phyloP scores from a whole-genome alignment of 2,888 invertebrate genomes.

The Andrena haemorrhoa region DNA sequence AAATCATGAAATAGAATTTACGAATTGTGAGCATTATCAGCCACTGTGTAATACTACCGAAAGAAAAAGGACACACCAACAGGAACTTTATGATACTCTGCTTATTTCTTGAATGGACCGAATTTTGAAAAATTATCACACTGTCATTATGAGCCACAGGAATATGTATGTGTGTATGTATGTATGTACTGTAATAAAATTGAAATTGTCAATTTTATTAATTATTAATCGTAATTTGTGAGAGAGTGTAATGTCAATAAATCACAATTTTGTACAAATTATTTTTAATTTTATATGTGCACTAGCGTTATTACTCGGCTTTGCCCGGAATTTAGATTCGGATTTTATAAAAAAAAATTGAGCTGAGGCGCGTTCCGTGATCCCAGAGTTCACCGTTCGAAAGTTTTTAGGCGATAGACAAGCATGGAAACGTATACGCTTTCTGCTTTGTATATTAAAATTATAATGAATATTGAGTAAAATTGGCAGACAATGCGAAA shows the following conservation, averaged over 20 bases:
- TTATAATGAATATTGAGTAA: too few relatives aligned
- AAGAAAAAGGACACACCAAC: background rate
- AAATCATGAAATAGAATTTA: constrained; percentile 18
- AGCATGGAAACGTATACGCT: too few relatives aligned
- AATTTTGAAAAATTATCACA: constrained; percentile 29
- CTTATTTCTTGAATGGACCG: constrained; percentile 12
- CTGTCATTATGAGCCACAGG: constrained; percentile 26
- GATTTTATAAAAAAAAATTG: background rate
- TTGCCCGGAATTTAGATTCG: background rate
- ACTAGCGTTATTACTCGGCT: background rate
- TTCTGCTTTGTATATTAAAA: too few relatives aligned
- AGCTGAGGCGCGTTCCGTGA: too few relatives aligned
- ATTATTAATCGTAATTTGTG: constrained; percentile 38
- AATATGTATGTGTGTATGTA: constrained; percentile 24
- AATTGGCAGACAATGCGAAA: too few relatives aligned
- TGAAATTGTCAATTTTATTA: constrained; percentile 54
- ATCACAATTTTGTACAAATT: constrained; percentile 63
- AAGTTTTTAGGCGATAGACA: too few relatives aligned
- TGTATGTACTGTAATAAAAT: constrained; percentile 41
- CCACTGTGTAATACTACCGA: background rate
- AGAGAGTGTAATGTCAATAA: constrained; percentile 55
- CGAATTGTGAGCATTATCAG: constrained; percentile 8
- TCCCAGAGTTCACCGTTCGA: too few relatives aligned
- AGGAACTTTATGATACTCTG: constrained; percentile 1
- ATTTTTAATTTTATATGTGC: background rate